Evolutionary conservation across 2,888 invertebrate genomes (phyloP), one percentile per base, ranked within the genome.

Genomic region (Mallateleia sp.): DNA sequence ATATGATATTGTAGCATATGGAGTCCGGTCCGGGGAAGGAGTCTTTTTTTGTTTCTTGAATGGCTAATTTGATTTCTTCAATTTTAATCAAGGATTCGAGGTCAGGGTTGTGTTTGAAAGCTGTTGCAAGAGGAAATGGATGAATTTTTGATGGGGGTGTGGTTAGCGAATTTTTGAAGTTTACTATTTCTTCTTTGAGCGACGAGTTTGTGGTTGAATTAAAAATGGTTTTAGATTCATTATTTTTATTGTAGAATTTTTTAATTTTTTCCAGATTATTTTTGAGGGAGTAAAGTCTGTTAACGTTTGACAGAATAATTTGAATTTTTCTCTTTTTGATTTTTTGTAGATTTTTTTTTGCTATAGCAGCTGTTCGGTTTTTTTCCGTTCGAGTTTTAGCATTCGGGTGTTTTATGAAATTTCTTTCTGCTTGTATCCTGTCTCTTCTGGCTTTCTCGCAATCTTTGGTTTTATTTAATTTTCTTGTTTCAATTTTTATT

Each of bases 211-310:
- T 9, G n/a, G 52, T 52, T 18, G 52, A 52, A 18, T 52, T 52
- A 52, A 18, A 20, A n/a, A n/a, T n/a, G n/a, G n/a, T n/a, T n/a
- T n/a, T n/a, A n/a, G n/a, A n/a, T n/a, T n/a, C n/a, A n/a, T n/a
- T n/a, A n/a, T n/a, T n/a, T n/a, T n/a, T n/a, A n/a, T 54, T 20
- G 24, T 54, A 54, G 14, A 54, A 54, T 54, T 54, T 54, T 24
- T 22, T 54, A 24, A 54, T 50, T 50, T 50, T 3, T 18, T 20
- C 38, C 38, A 38, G 2, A 38, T 5, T 9, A 11, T 2, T 38
- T 38, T 38, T 2, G 11, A 11, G 8, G 6, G 38, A 14, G 38
- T 38, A 14, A 9, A 9, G 14, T 5, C 2, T 2, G 5, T 18
- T 18, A 50, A 7, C 1, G 50, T 7, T 2, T 50, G 2, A 18